Conservation (phyloP, 1,140 invertebrate genomes). For the Penaeus indicus region DNA sequence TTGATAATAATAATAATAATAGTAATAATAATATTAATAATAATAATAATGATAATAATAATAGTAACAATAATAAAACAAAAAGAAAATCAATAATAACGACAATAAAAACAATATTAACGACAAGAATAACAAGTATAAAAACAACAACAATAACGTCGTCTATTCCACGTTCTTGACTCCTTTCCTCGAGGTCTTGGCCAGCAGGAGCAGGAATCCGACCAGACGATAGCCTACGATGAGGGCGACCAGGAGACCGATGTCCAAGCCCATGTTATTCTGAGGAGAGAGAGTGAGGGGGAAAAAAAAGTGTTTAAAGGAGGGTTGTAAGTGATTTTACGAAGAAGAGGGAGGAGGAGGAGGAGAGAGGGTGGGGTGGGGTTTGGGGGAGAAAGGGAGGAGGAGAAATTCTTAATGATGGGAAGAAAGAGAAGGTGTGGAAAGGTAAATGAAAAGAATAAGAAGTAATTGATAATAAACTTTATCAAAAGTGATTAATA, state of each 20-base stretch:
- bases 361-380: too few species aligned
- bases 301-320: neutral
- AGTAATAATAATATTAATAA: too few species aligned
- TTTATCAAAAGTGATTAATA: too few species aligned
- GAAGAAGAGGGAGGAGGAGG: too few species aligned
- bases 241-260: conserved; percentile 78
- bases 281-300: neutral
- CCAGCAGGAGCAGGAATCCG: conserved; percentile 81
- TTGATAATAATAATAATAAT: too few species aligned
- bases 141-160: neutral
- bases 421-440: too few species aligned
- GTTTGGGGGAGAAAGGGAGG: too few species aligned
- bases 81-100: neutral
- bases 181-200: conserved; percentile 26
- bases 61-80: too few species aligned
- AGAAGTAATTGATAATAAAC: too few species aligned
- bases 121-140: neutral
- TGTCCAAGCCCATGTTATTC: conserved; percentile 80
- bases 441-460: too few species aligned
- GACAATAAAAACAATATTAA: neutral
- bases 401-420: too few species aligned
- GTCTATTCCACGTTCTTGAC: conserved; percentile 1
- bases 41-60: too few species aligned
- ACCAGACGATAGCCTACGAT: conserved; percentile 83
- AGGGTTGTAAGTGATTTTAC: neutral